Percentiles rank a stretch among this genome's conserved stretches.
These are phyloP conservation scores for Deilephila porcellus DNA, from an alignment of 2,888 invertebrate genomes.

Conservation along the genomic window DNA sequence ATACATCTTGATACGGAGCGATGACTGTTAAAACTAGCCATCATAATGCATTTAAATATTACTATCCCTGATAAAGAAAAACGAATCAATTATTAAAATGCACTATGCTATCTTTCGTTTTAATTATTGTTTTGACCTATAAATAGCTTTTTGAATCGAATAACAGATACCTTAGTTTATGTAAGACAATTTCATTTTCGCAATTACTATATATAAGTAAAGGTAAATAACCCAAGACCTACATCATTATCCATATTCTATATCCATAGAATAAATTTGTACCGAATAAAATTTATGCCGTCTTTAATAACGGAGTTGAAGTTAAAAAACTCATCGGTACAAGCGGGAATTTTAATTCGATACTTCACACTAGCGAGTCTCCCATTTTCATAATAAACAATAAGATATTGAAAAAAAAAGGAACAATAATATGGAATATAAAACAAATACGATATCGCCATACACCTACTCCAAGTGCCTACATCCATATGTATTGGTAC, in stretches of 20 bases:
- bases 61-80: slow-evolving; percentile 41
- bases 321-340: not conserved
- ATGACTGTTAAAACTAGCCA: slow-evolving; percentile 67
- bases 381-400: slow-evolving; percentile 19
- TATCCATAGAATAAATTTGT: slow-evolving; percentile 1
- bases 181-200: no score
- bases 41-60: slow-evolving; percentile 50
- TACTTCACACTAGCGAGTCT: slow-evolving; percentile 9
- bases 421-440: slow-evolving; percentile 3
- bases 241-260: no score
- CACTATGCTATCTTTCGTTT: not conserved
- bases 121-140: not conserved
- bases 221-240: no score
- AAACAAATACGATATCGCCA: slow-evolving; percentile 22
- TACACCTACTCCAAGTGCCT: slow-evolving; percentile 16
- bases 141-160: not conserved
- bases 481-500: slow-evolving; percentile 28
- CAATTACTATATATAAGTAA: no score
- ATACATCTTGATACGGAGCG: slow-evolving; percentile 74
- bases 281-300: slow-evolving; percentile 2
- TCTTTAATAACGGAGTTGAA: not conserved
- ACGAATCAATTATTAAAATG: not conserved
- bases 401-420: slow-evolving; percentile 22
- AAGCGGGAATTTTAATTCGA: slow-evolving; percentile 4
- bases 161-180: no score